Conservation (phyloP, 1,140 invertebrate species). For the Gyrodactylus bullatarudis region DNA sequence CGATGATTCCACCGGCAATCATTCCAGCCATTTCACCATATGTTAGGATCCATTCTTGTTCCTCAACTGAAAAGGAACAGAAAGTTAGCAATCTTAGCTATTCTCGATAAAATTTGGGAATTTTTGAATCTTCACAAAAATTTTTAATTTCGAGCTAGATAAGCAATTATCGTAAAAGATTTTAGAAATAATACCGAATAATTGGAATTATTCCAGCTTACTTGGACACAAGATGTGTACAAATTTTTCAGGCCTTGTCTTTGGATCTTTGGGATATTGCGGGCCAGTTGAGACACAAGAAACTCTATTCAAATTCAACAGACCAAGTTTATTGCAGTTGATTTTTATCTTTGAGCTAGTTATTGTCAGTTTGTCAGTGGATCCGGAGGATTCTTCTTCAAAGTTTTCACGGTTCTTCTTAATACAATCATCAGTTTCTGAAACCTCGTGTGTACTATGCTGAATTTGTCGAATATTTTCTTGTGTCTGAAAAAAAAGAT, state of each 20-base stretch:
- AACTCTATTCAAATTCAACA: neutral
- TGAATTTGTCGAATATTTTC: neutral
- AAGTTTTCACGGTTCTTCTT: neutral
- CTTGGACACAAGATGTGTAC: neutral
- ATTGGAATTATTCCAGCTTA: no score
- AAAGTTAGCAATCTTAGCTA: no score
- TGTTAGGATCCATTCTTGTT: neutral
- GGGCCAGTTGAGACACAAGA: neutral
- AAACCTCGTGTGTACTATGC: no score
- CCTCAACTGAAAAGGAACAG: neutral
- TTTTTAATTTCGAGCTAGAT: neutral
- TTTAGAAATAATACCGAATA: no score
- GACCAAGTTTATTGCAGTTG: neutral
- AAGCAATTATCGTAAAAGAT: no score
- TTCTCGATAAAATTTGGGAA: no score
- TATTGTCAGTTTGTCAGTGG: neutral
- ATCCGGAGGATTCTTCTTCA: neutral
- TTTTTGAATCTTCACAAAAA: neutral
- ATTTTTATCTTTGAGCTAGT: neutral
- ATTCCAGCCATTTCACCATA: neutral
- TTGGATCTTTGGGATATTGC: neutral
- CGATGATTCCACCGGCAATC: neutral
- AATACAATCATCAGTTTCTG: neutral
- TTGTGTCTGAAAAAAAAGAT: neutral
- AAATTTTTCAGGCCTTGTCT: neutral